These are phyloP conservation scores for Phrixothrix hirtus DNA, from an alignment of 2,888 invertebrate genomes.

Conservation along the genomic window DNA sequence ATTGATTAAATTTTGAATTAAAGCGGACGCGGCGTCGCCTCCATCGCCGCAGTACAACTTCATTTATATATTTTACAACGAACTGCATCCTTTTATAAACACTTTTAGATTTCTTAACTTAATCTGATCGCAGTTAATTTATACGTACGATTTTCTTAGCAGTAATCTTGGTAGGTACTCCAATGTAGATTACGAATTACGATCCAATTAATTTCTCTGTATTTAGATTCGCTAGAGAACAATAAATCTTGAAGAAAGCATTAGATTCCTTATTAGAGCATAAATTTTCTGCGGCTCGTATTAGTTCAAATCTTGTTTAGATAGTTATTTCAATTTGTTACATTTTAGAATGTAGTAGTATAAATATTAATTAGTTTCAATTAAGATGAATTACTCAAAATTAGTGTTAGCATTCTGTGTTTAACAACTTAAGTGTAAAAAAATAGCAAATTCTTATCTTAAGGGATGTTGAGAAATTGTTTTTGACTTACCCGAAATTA, in stretches of 20 bases:
- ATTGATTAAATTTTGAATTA: conserved; percentile 17
- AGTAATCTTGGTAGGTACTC: neutral
- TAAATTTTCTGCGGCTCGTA: conserved; percentile 2
- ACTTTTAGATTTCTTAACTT: neutral
- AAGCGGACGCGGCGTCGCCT: conserved; percentile 1
- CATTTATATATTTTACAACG: too few species aligned
- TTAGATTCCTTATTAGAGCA: conserved; percentile 7
- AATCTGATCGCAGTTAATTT: neutral
- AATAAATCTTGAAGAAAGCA: conserved; percentile 9
- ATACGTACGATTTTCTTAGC: neutral
- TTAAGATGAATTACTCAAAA: too few species aligned
- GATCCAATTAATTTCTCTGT: conserved; percentile 11
- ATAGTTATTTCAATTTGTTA: neutral
- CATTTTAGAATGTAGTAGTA: too few species aligned
- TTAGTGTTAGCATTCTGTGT: too few species aligned
- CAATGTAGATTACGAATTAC: conserved; percentile 5
- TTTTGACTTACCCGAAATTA: too few species aligned
- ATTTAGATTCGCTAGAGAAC: neutral
- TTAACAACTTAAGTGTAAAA: too few species aligned
- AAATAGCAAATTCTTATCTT: too few species aligned
- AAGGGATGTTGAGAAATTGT: too few species aligned
- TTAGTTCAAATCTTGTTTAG: neutral
- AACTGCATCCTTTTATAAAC: too few species aligned
- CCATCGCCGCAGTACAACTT: too few species aligned
- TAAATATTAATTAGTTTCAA: too few species aligned